Evolutionary conservation across 1,140 invertebrate species (phyloP), one percentile per base, ranked within the genome.

Genomic region (Adoxophyes honmai): DNA sequence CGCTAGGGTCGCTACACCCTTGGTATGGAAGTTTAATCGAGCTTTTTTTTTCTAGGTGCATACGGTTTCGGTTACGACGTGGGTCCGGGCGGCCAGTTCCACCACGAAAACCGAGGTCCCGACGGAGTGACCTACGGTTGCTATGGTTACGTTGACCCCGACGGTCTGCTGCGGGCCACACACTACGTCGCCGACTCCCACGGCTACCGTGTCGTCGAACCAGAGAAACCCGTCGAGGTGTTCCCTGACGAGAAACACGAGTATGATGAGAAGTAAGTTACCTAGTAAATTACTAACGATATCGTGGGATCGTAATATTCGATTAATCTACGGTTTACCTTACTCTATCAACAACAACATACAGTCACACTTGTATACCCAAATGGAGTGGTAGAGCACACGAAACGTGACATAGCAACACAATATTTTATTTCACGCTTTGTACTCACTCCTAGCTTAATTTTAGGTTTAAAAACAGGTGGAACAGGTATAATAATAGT

Each of bases 41-140:
- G n/a, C n/a, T 39, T 53, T 55, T 18, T 39, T n/a, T 44, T 64
- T 73, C 4, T 65, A 93, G 93, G 91, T 75, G 90, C 92, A 42
- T 94, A 94, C 74, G 92, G 93, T 69, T 95, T 94, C 73, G 93
- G 93, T 44, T 94, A 94, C 72, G 92, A 94, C 75, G 91, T 95
- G 0, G 93, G 91, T 55, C 91, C 92, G 0, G 92, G 92, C 68
- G 94, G 94, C 7, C 94, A 95, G 73, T 95, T 95, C 73, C 94
- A 95, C 70, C 94, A 96, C 65, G 94, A 96, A 86, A 92, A 90
- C 34, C 90, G 92, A 53, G 94, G 93, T 9, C 91, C 93, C 0
- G 94, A 95, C 68, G 93, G 93, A 7, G 92, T 95, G 11, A 94
- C 94, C 0, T 95, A 95, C 61, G 94, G 94, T 62, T 95, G 94